These are phyloP conservation scores for Portevinia maculata DNA, from an alignment of 2,888 invertebrate genomes.

Conservation along the genomic window DNA sequence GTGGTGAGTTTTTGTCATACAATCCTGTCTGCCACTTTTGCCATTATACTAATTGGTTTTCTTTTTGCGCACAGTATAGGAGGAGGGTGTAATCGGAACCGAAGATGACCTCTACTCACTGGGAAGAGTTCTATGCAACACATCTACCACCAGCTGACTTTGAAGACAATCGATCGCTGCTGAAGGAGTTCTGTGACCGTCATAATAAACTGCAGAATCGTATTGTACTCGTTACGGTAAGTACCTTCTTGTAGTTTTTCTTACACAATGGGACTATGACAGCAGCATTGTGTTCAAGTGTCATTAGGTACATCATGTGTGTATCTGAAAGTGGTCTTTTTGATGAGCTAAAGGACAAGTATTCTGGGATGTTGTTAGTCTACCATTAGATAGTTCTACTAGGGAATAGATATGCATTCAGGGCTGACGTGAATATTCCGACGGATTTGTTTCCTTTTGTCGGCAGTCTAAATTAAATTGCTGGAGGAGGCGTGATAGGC, in stretches of 20 bases:
- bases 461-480: too few species aligned
- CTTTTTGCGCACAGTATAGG: conserved; percentile 18
- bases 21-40: conserved; percentile 7
- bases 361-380: neutral
- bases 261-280: neutral
- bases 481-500: too few species aligned
- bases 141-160: conserved; percentile 91
- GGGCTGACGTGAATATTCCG: too few species aligned
- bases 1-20: conserved; percentile 34
- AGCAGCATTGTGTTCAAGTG: neutral
- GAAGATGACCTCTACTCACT: conserved; percentile 83
- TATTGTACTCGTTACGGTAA: conserved; percentile 91
- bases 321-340: neutral
- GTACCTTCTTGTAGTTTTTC: conserved; percentile 77
- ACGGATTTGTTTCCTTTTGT: too few species aligned
- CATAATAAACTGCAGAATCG: conserved; percentile 87
- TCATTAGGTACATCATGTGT: neutral
- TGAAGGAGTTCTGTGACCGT: conserved; percentile 89
- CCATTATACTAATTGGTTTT: conserved; percentile 60
- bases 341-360: neutral
- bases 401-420: too few species aligned
- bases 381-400: too few species aligned
- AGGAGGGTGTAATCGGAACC: conserved; percentile 12
- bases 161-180: conserved; percentile 87
- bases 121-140: conserved; percentile 93